Evolutionary conservation across 2,797 vertebrate genomes (phyloP).

Genomic region (Acipenser ruthenus): DNA sequence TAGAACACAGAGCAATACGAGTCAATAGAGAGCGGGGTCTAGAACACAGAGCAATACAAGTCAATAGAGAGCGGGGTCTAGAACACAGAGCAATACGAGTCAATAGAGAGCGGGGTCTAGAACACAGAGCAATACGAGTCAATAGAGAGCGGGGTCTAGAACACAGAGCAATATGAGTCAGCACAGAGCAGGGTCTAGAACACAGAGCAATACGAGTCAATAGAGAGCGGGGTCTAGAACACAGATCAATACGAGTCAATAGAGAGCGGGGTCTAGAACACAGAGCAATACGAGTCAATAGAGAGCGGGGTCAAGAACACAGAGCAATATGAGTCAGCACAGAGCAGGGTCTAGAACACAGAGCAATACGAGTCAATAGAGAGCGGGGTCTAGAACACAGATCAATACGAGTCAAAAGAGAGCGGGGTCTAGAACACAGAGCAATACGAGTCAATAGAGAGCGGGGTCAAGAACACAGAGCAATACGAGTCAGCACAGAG

Average conservation of each 20-base stretch:
- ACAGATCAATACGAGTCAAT: background rate
- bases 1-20: conserved; percentile 28
- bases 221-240: background rate
- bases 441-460: background rate
- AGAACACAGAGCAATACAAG: background rate
- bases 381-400: background rate
- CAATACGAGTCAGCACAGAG: too few relatives aligned
- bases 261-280: background rate
- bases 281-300: too few relatives aligned
- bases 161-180: too few relatives aligned
- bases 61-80: background rate
- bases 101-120: background rate
- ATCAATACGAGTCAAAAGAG: background rate
- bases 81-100: background rate
- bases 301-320: too few relatives aligned
- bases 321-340: background rate
- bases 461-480: background rate
- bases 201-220: background rate
- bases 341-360: background rate
- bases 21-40: background rate
- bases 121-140: background rate
- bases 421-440: background rate
- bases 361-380: background rate
- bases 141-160: background rate
- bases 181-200: too few relatives aligned